Base-by-base conservation (phyloP, 2,888 invertebrate genomes). In the Eristalis arbustorum region DNA sequence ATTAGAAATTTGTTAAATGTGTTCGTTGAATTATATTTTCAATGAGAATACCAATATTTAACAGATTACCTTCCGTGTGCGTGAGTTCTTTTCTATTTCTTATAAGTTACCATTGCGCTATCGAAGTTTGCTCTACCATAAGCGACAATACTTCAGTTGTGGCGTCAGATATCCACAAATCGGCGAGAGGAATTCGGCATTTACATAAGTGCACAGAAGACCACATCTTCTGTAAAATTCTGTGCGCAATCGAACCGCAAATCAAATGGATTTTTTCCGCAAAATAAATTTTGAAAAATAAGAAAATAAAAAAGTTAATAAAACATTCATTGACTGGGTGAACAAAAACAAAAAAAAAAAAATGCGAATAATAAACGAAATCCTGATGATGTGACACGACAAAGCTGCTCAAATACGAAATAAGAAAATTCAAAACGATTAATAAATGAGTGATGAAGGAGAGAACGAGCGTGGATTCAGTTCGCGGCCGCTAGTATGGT, bases 191-290 rank as follows among this genome's bases (percentile, higher is more conserved):
- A 82, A 22, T 56, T 82, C 81, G 22, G 8, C 56, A 49, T 67
- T 66, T 56, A 82, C 40, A 76, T 82, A 82, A 61, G 71, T 23
- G 37, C 42, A 72, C 42, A 82, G 49, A 71, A 82, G 81, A 49
- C n/a, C 25, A 18, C 72, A 18, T 66, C 81, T 66, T 71, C 49
- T 66, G 71, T n/a, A 66, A 61, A 76, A 67, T 71, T 76, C 81
- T 82, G 18, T 56, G 56, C 49, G 56, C 8, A 23, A 66, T 40
- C 28, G 18, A 42, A 42, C 73, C 22, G 49, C 69, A 63, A 74
- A 63, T 37, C 18, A 62, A 49, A 49, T 49, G 14, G 57, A 25
- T 42, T 13, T 57, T 68, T 67, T 42, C 74, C n/a, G 61, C 22
- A 14, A 25, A 59, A 40, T 18, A 34, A 37, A 31, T n/a, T 31